Evolutionary conservation across 2,888 invertebrate species (phyloP), one percentile per base, ranked within the genome.

Genomic region (Junonia oenone): DNA sequence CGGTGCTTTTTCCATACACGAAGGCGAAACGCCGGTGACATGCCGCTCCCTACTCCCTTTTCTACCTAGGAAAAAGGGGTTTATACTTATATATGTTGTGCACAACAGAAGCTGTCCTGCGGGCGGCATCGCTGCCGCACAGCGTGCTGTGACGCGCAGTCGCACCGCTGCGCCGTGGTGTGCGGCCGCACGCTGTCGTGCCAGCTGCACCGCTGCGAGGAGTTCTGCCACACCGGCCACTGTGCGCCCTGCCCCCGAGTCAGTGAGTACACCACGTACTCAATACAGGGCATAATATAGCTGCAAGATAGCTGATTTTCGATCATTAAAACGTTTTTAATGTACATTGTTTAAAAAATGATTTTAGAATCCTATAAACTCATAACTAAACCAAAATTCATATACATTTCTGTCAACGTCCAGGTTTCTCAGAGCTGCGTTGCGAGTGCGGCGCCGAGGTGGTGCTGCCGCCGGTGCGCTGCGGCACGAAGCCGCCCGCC

Each of bases 391-490:
- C n/a, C n/a, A n/a, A n/a, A n/a, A n/a, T n/a, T n/a, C n/a, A n/a
- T n/a, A n/a, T n/a, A n/a, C n/a, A n/a, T n/a, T n/a, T n/a, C n/a
- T n/a, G n/a, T n/a, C n/a, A n/a, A n/a, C n/a, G n/a, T n/a, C n/a
- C 62, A 90, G 90, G 93, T 72, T 98, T 98, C 85, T 96, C 97
- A 51, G 99, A 99, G 84, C 86, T 99, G 49, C 93, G 93, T 15
- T 99, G 99, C 78, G 95, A 95, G 75, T 99, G 99, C 81, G 98
- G 99, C 6, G 91, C 93, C 0, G 93, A 95, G 63, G 96, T 98
- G 27, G 83, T 96, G 51, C 94, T 95, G 76, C 99, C 99, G 1
- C 99, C 99, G 0, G 94, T 99, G 48, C 93, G 96, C 0, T 99
- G 99, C 81, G 99, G 99, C 14, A 95, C 97, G 0, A 93, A 94